These are phyloP conservation scores for Lasiommata megera DNA, from an alignment of 2,888 invertebrate genomes.

Conservation along the genomic window DNA sequence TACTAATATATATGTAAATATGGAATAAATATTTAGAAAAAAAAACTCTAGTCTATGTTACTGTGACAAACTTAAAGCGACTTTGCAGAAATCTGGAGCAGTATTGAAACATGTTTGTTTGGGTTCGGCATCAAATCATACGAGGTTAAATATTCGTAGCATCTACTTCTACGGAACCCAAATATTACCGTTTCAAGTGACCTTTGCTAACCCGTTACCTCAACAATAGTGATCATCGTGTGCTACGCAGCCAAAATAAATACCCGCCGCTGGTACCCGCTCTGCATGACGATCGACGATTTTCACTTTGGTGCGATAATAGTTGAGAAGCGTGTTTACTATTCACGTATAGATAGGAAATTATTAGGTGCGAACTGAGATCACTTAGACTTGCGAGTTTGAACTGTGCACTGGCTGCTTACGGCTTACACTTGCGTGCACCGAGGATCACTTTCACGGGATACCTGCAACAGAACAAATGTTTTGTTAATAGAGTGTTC, in stretches of 20 bases:
- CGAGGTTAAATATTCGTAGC: neutral
- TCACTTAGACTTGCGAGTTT: constrained; percentile 5
- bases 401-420: neutral
- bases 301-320: constrained; percentile 22
- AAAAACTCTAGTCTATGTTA: no score
- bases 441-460: constrained; percentile 5
- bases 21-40: no score
- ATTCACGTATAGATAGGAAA: constrained; percentile 25
- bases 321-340: constrained; percentile 35
- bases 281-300: neutral
- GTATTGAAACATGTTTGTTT: no score
- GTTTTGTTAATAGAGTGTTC: constrained; percentile 24
- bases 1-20: no score
- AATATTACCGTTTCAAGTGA: constrained; percentile 18
- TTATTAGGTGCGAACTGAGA: constrained; percentile 9
- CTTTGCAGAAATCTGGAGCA: no score
- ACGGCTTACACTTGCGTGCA: constrained; percentile 18
- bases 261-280: constrained; percentile 6
- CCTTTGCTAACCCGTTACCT: constrained; percentile 24
- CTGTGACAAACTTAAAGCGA: no score
- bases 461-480: constrained; percentile 33
- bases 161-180: constrained; percentile 12
- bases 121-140: no score
- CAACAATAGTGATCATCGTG: constrained; percentile 37
- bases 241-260: constrained; percentile 21